Conservation (phyloP, 2,888 invertebrate species). For the Athalia rosae region DNA sequence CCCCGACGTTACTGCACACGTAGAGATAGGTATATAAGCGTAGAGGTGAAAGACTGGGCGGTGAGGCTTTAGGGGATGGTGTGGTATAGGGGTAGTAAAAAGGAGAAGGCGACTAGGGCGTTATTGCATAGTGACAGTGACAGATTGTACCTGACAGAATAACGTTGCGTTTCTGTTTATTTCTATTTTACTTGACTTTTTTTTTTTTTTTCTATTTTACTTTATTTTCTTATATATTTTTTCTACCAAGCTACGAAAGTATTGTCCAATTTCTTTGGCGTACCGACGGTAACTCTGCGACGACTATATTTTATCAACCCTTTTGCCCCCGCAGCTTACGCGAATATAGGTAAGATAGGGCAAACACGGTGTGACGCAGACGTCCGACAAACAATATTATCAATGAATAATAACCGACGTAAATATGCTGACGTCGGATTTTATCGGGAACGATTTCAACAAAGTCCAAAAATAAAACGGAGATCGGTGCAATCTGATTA, state of each 20-base stretch:
- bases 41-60: conserved; percentile 23
- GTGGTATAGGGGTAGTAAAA: not conserved
- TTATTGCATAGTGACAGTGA: conserved; percentile 63
- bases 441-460: conserved; percentile 38
- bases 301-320: conserved; percentile 15
- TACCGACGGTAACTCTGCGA: not conserved
- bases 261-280: conserved; percentile 42
- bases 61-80: not conserved
- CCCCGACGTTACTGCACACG: not conserved
- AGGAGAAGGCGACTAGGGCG: conserved; percentile 44
- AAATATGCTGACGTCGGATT: conserved; percentile 24
- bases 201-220: conserved; percentile 49
- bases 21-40: not conserved
- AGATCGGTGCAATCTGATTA: not conserved
- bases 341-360: conserved; percentile 3
- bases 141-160: conserved; percentile 60
- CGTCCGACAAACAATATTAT: conserved; percentile 57
- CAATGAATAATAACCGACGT: conserved; percentile 54
- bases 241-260: conserved; percentile 45
- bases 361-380: conserved; percentile 48
- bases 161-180: conserved; percentile 53
- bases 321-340: too few species aligned
- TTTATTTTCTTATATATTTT: conserved; percentile 25
- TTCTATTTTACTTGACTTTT: too few species aligned
- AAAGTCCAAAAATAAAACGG: not conserved